Evolutionary conservation across 2,113 vertebrate species (phyloP), one percentile per base, ranked within the genome.

Genomic region (Pseudolaguvia tuberculata): DNA sequence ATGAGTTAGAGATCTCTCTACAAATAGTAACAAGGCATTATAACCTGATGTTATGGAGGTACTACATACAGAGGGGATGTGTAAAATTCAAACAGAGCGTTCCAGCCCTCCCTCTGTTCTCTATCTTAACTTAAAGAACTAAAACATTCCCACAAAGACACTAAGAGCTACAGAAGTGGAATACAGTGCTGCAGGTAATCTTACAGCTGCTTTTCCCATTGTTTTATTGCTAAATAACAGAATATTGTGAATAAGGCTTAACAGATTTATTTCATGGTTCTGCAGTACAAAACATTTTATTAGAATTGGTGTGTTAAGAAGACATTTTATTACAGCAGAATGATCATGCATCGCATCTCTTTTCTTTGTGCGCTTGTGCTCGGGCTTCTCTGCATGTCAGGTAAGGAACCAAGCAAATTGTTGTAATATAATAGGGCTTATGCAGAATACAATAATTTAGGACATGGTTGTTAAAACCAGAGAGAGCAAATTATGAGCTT

Each of bases 331-430:
- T 62, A 23, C 76, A 70, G 9, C 45, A 21, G 15, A 51, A 23
- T 35, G 79, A 81, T 55, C 52, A 84, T 83, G 83, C 50, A 53
- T 78, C 76, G 78, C 29, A 27, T 80, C 23, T 51, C 35, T 4
- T 20, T 83, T 15, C n/a, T 83, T 15, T 77, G 65, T 45, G 35
- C 31, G 27, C 11, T 80, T 53, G 52, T 74, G 45, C 51, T 83
- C 15, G 80, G 66, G 29, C 61, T 80, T 11, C 20, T 78, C 50
- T 81, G 70, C 58, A 31, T 81, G 23, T 77, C 73, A 47, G 81
- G 82, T 81, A 72, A 65, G 74, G 51, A 42, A 55, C 42, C 12
- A 17, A 25, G 12, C n/a, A 42, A 23, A 20, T 65, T 65, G 23
- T 23, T 15, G 47, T 25, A 10, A 15, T 65, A 15, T 39, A 42